Conservation (phyloP, 2,797 vertebrate species). For the Pseudotriccus pelzelni region DNA sequence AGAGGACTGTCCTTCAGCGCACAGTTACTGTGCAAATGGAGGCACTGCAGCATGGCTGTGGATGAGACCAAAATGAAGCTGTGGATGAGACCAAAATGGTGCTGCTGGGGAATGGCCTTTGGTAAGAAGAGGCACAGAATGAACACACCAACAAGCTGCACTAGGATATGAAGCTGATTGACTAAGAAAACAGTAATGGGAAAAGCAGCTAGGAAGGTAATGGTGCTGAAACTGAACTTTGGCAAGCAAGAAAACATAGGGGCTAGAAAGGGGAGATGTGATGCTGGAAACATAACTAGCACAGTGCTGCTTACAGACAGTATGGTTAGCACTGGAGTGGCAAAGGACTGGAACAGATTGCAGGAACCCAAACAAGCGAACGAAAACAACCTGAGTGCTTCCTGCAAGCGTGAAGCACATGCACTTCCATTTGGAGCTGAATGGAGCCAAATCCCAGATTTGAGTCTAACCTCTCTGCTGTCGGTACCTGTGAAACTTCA, state of each 20-base stretch:
- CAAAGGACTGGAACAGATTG: neutral
- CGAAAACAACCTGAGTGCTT: neutral
- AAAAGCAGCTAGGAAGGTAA: neutral
- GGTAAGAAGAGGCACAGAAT: neutral
- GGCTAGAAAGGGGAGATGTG: neutral
- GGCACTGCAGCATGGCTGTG: neutral
- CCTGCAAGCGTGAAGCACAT: neutral
- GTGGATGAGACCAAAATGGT: neutral
- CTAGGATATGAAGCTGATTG: neutral
- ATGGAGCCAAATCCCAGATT: neutral
- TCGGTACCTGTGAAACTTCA: neutral
- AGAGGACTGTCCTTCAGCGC: neutral
- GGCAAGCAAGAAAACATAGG: neutral
- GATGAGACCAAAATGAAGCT: neutral
- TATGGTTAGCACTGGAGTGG: neutral
- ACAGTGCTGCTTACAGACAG: neutral
- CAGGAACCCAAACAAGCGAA: neutral
- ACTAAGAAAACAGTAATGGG: neutral
- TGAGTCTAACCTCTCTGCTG: neutral
- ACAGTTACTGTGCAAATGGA: neutral
- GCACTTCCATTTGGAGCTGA: neutral
- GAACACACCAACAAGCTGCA: neutral
- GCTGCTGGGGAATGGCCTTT: neutral
- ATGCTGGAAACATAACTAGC: neutral
- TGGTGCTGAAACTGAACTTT: neutral